Evolutionary conservation across 2,888 invertebrate species (phyloP).

Genomic region (Drosophila rubida): DNA sequence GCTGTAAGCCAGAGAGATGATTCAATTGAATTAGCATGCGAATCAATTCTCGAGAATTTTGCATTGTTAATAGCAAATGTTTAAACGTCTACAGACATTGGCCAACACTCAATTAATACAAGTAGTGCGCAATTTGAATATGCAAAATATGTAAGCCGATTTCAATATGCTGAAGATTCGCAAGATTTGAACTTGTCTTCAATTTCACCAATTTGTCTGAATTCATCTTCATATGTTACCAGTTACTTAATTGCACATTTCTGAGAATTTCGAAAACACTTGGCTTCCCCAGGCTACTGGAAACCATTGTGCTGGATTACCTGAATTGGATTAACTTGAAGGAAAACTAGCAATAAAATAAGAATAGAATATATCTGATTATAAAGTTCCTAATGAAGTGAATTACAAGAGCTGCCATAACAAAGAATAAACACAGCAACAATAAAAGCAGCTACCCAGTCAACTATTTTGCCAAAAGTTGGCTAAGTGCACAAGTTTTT

Average conservation of each 20-base stretch:
- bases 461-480: constrained; percentile 32
- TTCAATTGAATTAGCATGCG: constrained; percentile 33
- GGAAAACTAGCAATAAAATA: constrained; percentile 1
- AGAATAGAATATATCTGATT: constrained; percentile 3
- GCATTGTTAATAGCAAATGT: constrained; percentile 39
- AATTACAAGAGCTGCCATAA: constrained; percentile 19
- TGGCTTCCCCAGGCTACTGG: neutral
- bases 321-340: neutral
- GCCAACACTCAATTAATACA: constrained; percentile 31
- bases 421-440: constrained; percentile 19
- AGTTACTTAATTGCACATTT: neutral
- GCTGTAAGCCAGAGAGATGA: neutral
- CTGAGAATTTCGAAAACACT: neutral
- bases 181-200: no score
- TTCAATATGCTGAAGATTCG: neutral
- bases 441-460: constrained; percentile 5
- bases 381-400: constrained; percentile 36
- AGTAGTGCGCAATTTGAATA: constrained; percentile 36
- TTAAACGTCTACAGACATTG: constrained; percentile 17
- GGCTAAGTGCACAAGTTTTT: constrained; percentile 41
- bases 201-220: no score
- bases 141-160: constrained; percentile 31
- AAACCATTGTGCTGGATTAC: neutral
- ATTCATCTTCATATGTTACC: no score
- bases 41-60: constrained; percentile 19